Conservation (phyloP, 2,888 invertebrate species). For the Ditula angustiorana region DNA sequence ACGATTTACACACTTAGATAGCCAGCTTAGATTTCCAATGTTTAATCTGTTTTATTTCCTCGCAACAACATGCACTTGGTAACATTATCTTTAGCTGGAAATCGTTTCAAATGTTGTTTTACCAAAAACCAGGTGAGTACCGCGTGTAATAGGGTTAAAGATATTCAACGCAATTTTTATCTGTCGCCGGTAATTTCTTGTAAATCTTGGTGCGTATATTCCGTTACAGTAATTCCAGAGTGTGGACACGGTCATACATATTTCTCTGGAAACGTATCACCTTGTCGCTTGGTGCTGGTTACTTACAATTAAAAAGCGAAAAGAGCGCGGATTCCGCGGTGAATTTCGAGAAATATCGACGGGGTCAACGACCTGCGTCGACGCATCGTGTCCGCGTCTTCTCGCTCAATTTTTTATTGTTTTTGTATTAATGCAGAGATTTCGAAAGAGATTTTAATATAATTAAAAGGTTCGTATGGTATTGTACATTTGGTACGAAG, state of each 20-base stretch:
- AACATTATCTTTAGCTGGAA: slow-evolving; percentile 31
- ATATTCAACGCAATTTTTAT: slow-evolving; percentile 56
- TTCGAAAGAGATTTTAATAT: slow-evolving; percentile 61
- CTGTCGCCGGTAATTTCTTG: slow-evolving; percentile 64
- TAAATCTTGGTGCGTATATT: slow-evolving; percentile 74
- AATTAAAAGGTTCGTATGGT: slow-evolving; percentile 38
- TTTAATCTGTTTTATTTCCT: slow-evolving; percentile 24
- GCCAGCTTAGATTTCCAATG: slow-evolving; percentile 24
- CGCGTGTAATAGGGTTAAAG: slow-evolving; percentile 33
- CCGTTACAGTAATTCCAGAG: slow-evolving; percentile 77
- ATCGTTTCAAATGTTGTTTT: slow-evolving; percentile 31
- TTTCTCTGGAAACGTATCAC: slow-evolving; percentile 80
- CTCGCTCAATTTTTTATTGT: slow-evolving; percentile 70
- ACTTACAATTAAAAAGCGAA: slow-evolving; percentile 84
- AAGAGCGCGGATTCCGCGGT: slow-evolving; percentile 80
- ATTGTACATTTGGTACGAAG: slow-evolving; percentile 33
- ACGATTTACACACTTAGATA: slow-evolving; percentile 37
- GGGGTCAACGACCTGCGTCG: slow-evolving; percentile 80
- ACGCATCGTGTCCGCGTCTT: slow-evolving; percentile 80
- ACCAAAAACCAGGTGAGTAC: slow-evolving; percentile 27
- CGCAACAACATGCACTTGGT: slow-evolving; percentile 30
- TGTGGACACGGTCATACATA: slow-evolving; percentile 67
- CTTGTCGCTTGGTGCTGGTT: slow-evolving; percentile 77
- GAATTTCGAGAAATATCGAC: slow-evolving; percentile 84
- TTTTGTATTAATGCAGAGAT: slow-evolving; percentile 69